These are phyloP conservation scores for Diorhabda sublineata DNA, from an alignment of 1,140 invertebrate species.

Conservation along the genomic window DNA sequence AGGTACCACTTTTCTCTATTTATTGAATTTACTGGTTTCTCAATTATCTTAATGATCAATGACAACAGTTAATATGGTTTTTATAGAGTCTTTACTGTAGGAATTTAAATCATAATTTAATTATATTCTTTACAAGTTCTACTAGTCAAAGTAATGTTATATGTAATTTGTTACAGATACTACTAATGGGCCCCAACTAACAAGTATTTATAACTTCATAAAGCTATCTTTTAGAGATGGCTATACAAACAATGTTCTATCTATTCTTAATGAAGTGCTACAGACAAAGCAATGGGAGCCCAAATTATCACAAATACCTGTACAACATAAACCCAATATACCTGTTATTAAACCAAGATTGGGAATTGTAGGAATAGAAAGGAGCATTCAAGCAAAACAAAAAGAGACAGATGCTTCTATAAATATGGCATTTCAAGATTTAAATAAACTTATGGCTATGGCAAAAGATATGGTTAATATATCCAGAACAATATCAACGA, in stretches of 20 bases:
- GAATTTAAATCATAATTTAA: too few species aligned
- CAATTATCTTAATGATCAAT: too few species aligned
- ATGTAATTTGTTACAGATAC: slow-evolving; percentile 53
- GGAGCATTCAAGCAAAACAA: slow-evolving; percentile 84
- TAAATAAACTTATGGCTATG: slow-evolving; percentile 90
- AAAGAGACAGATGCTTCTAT: slow-evolving; percentile 89
- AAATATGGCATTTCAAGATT: slow-evolving; percentile 89
- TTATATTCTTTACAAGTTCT: too few species aligned
- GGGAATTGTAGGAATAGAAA: slow-evolving; percentile 95
- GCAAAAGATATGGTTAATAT: slow-evolving; percentile 96
- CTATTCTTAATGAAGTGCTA: slow-evolving; percentile 59
- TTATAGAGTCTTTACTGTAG: too few species aligned
- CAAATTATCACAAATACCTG: slow-evolving; percentile 32
- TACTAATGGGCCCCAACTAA: slow-evolving; percentile 67
- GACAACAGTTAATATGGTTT: too few species aligned
- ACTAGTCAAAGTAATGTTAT: too few species aligned
- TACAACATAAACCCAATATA: slow-evolving; percentile 37
- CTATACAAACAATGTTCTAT: slow-evolving; percentile 66
- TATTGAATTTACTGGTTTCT: too few species aligned
- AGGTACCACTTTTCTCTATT: too few species aligned
- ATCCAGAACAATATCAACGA: slow-evolving; percentile 87
- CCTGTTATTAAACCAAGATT: slow-evolving; percentile 67
- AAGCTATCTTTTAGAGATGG: slow-evolving; percentile 88
- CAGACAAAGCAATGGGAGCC: slow-evolving; percentile 58
- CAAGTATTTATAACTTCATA: slow-evolving; percentile 69